Evolutionary conservation across 2,797 vertebrate genomes (phyloP).

Genomic region (Coregonus ussuriensis): DNA sequence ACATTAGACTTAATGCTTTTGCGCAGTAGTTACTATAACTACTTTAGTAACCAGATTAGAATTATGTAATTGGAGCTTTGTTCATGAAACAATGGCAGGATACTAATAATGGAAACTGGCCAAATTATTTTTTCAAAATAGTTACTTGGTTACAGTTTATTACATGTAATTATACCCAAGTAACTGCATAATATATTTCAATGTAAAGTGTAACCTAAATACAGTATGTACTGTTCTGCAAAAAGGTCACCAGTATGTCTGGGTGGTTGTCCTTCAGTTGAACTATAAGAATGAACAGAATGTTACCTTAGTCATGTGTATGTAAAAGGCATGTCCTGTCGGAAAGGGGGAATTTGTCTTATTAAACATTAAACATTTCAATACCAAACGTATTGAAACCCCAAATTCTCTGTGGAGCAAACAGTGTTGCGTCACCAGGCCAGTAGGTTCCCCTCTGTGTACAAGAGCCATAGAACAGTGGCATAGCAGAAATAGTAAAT

Average conservation of each 20-base stretch:
- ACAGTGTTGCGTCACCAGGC: neutral
- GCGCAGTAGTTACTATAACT: too few relatives aligned
- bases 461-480: neutral
- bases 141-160: neutral
- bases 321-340: neutral
- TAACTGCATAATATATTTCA: too few relatives aligned
- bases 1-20: neutral
- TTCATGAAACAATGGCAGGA: too few relatives aligned
- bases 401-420: neutral
- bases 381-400: neutral
- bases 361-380: too few relatives aligned
- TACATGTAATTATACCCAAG: too few relatives aligned
- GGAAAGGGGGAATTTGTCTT: neutral
- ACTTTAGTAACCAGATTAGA: too few relatives aligned
- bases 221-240: neutral
- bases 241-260: neutral
- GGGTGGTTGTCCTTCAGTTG: too few relatives aligned
- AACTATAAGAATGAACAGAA: too few relatives aligned
- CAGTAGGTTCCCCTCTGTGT: neutral
- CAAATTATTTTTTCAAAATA: neutral
- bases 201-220: too few relatives aligned
- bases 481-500: neutral
- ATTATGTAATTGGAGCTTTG: too few relatives aligned
- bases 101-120: neutral
- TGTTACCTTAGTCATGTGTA: neutral